Percentiles rank a stretch among this genome's conserved stretches.
phyloP scores from a whole-genome alignment of 2,113 vertebrate genomes.

The Ciconia stormi region DNA sequence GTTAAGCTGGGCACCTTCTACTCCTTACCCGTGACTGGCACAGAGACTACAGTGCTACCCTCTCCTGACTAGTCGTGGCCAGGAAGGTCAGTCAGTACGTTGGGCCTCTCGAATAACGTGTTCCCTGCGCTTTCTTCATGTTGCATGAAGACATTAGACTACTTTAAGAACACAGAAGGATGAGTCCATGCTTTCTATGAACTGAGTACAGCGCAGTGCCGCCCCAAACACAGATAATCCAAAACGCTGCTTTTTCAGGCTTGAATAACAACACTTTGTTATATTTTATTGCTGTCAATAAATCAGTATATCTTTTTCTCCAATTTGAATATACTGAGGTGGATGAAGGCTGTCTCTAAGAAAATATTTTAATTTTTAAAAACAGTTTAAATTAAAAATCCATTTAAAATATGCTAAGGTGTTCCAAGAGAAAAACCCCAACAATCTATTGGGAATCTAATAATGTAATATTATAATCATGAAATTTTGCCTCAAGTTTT shows the following conservation, averaged over 20 bases:
- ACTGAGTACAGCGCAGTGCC: not conserved
- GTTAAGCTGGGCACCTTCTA: no score
- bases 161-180: not conserved
- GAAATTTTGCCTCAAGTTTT: not conserved
- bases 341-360: not conserved
- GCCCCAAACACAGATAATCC: not conserved
- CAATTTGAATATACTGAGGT: not conserved
- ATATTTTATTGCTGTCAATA: not conserved
- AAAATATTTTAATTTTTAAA: not conserved
- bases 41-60: not conserved
- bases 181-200: not conserved
- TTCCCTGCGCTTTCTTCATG: not conserved
- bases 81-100: no score
- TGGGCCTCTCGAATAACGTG: rapidly evolving
- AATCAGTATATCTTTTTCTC: not conserved
- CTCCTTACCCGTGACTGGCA: not conserved
- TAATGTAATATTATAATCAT: not conserved
- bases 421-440: not conserved
- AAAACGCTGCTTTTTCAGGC: not conserved
- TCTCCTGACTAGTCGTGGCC: rapidly evolving
- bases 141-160: not conserved
- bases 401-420: not conserved
- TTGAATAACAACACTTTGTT: not conserved
- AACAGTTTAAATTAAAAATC: not conserved
- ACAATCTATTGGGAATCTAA: not conserved